Percentiles rank a stretch among this genome's conserved stretches.
Conservation (phyloP, 2,888 invertebrate species). For the Baronia brevicornis region DNA sequence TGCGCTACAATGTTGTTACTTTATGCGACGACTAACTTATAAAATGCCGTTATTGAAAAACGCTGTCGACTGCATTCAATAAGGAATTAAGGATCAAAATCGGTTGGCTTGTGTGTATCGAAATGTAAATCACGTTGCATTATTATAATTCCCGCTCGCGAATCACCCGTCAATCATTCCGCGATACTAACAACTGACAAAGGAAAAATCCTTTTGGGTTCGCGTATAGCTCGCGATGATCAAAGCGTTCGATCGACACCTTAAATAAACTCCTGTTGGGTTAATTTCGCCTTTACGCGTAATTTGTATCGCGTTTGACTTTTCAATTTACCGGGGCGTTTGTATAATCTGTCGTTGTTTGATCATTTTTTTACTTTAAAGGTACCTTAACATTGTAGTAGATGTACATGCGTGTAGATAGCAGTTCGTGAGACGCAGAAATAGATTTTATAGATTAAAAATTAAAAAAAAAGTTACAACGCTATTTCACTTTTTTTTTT, state of each 20-base stretch:
- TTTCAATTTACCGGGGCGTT: conserved; percentile 17
- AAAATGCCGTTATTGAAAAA: conserved; percentile 15
- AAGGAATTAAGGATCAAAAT: conserved; percentile 21
- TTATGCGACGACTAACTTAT: conserved; percentile 22
- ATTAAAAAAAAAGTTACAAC: too few species aligned
- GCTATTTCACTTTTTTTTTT: too few species aligned
- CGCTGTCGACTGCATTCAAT: conserved; percentile 13
- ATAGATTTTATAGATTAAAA: too few species aligned
- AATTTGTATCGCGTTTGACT: conserved; percentile 33
- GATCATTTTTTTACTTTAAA: conserved; percentile 7
- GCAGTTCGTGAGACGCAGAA: too few species aligned
- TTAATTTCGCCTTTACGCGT: conserved; percentile 51
- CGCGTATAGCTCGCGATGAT: conserved; percentile 54
- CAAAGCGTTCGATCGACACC: conserved; percentile 59
- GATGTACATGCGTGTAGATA: too few species aligned
- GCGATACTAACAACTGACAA: conserved; percentile 62
- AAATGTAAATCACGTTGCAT: conserved; percentile 18
- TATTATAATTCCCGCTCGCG: conserved; percentile 53
- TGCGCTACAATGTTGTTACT: conserved; percentile 20
- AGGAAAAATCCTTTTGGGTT: conserved; percentile 67
- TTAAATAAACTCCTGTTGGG: conserved; percentile 54
- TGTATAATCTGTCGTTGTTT: conserved; percentile 4
- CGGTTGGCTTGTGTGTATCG: neutral
- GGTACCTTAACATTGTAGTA: too few species aligned
- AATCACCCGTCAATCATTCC: conserved; percentile 67